Conservation (phyloP, 1,140 invertebrate species). For the Philotrypesis tridentata region DNA sequence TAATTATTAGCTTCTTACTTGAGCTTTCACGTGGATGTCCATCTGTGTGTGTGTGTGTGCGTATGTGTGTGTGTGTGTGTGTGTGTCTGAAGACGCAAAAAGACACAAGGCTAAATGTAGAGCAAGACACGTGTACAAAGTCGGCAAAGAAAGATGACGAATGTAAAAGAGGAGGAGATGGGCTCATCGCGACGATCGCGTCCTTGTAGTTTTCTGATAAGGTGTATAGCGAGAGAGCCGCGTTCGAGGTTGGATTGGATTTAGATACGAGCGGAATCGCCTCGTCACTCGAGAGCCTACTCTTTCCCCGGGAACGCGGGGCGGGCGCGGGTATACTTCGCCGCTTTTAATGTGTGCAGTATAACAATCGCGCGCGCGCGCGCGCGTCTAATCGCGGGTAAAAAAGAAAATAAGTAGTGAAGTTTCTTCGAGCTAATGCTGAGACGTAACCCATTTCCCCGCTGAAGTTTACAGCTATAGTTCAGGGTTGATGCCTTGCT, state of each 20-base stretch:
- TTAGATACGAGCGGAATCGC: too few relatives aligned
- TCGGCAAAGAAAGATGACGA: slow-evolving; percentile 24
- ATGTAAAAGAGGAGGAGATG: too few relatives aligned
- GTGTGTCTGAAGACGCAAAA: too few relatives aligned
- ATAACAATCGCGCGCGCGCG: background rate
- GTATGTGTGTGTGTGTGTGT: too few relatives aligned
- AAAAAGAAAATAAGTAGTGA: background rate
- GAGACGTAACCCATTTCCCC: slow-evolving; percentile 24
- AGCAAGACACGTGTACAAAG: background rate
- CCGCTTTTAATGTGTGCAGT: background rate
- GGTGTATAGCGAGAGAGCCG: too few relatives aligned
- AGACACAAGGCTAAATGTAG: background rate
- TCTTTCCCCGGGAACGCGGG: too few relatives aligned
- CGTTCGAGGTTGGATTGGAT: too few relatives aligned
- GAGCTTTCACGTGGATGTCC: background rate
- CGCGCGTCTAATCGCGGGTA: too few relatives aligned
- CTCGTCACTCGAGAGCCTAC: too few relatives aligned
- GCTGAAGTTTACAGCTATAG: slow-evolving; percentile 30
- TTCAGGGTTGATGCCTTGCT: slow-evolving; percentile 13
- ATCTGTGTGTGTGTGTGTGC: too few relatives aligned
- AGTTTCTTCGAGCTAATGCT: slow-evolving; percentile 1
- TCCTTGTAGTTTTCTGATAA: background rate
- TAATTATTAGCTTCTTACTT: background rate
- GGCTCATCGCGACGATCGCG: background rate
- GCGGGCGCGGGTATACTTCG: too few relatives aligned